Evolutionary conservation across 2,113 vertebrate species (phyloP).

Genomic region (Redunca redunca): DNA sequence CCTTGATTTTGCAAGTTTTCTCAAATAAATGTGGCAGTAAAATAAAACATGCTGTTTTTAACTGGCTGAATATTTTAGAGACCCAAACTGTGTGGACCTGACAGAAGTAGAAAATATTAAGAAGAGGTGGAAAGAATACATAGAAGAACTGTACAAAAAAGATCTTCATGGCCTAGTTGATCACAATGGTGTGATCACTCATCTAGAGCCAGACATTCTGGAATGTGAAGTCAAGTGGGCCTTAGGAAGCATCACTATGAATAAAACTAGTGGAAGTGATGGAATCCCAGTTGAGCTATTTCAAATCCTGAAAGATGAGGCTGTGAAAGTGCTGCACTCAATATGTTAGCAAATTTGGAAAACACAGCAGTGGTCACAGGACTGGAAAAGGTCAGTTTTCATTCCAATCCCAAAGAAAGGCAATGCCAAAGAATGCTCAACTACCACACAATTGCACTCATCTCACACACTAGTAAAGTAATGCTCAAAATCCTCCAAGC

Average conservation of each 20-base stretch:
- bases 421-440: background rate
- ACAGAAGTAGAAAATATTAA: background rate
- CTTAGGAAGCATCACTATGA: background rate
- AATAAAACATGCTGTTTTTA: background rate
- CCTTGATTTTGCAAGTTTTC: background rate
- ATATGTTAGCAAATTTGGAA: background rate
- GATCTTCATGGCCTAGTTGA: accelerated
- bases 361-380: background rate
- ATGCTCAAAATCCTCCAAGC: background rate
- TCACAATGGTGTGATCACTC: background rate
- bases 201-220: background rate
- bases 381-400: background rate
- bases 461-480: background rate
- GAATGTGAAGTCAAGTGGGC: background rate
- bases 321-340: background rate
- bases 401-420: background rate
- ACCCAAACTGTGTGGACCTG: background rate
- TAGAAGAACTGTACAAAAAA: background rate
- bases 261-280: background rate
- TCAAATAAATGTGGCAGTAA: background rate
- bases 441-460: accelerated
- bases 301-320: background rate
- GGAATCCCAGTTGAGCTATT: background rate
- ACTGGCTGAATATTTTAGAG: background rate
- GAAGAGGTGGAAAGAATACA: background rate